Percentiles rank a stretch among this genome's conserved stretches.
phyloP scores from a whole-genome alignment of 53 echinoderm and acorn worm species.

The Crossaster papposus region DNA sequence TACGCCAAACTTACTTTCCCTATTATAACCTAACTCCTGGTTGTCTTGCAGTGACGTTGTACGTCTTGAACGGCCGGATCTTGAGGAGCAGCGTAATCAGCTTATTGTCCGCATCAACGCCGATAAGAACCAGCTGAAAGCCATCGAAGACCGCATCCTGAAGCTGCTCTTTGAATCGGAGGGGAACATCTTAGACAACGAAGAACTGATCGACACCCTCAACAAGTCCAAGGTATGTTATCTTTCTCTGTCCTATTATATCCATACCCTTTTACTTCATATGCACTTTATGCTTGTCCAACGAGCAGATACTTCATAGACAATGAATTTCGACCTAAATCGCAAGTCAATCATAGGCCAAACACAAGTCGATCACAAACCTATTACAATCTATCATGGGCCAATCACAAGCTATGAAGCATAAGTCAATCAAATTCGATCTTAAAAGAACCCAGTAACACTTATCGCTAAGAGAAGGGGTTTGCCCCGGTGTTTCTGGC shows the following conservation, averaged over 20 bases:
- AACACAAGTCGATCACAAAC: no score
- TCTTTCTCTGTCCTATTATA: not conserved
- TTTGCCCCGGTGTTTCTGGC: no score
- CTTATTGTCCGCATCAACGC: constrained; percentile 98
- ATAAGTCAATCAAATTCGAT: no score
- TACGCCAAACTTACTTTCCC: no score
- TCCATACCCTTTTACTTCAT: not conserved
- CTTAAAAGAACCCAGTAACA: no score
- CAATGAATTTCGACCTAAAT: no score
- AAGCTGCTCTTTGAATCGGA: constrained; percentile 96
- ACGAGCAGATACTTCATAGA: no score
- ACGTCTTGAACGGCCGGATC: constrained; percentile 91
- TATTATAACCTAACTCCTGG: no score
- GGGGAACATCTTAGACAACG: constrained; percentile 98
- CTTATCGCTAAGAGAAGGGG: no score
- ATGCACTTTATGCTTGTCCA: not conserved
- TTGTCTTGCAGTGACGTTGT: constrained; percentile 84
- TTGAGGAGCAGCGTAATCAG: constrained; percentile 98
- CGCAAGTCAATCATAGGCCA: no score
- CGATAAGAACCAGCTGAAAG: constrained; percentile 98
- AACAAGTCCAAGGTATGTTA: constrained; percentile 93
- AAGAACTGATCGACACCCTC: constrained; percentile 97
- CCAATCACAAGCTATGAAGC: no score
- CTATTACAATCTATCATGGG: no score
- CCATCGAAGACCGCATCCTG: constrained; percentile 97